phyloP scores from a whole-genome alignment of 2,888 invertebrate genomes.

The Marronus borbonicus region DNA sequence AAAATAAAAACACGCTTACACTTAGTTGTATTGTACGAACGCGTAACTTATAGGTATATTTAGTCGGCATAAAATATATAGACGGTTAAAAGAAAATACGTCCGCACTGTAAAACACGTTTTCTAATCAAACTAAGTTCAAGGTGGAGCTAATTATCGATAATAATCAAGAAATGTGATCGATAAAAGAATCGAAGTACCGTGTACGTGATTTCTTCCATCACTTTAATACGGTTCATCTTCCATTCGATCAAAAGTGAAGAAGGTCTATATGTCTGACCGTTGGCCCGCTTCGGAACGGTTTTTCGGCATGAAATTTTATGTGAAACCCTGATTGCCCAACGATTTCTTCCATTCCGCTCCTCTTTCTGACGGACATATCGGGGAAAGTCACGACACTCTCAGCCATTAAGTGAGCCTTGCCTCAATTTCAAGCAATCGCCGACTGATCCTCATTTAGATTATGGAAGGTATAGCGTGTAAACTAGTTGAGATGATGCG shows the following conservation, averaged over 20 bases:
- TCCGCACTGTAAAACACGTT: slow-evolving; percentile 56
- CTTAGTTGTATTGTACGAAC: neutral
- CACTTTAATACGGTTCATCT: slow-evolving; percentile 11
- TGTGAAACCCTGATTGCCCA: slow-evolving; percentile 13
- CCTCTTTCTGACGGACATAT: slow-evolving; percentile 6
- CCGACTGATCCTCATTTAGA: slow-evolving; percentile 49
- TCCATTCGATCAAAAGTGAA: slow-evolving; percentile 11
- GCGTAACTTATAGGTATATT: neutral
- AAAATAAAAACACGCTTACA: slow-evolving; percentile 55
- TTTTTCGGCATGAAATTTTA: slow-evolving; percentile 36
- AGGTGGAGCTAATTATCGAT: slow-evolving; percentile 63
- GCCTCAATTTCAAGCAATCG: slow-evolving; percentile 46
- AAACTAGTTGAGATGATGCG: slow-evolving; percentile 43
- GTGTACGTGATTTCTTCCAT: slow-evolving; percentile 30
- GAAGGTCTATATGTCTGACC: slow-evolving; percentile 5
- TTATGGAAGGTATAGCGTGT: slow-evolving; percentile 32
- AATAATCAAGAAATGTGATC: slow-evolving; percentile 61
- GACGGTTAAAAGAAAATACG: neutral
- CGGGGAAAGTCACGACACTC: slow-evolving; percentile 24
- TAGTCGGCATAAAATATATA: neutral
- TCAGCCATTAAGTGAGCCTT: slow-evolving; percentile 31
- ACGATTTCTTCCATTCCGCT: slow-evolving; percentile 17
- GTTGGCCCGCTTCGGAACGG: neutral
- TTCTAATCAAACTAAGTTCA: slow-evolving; percentile 62
- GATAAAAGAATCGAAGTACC: slow-evolving; percentile 55